Conservation (phyloP, 1,140 invertebrate genomes). For the Bombus sibiricus region DNA sequence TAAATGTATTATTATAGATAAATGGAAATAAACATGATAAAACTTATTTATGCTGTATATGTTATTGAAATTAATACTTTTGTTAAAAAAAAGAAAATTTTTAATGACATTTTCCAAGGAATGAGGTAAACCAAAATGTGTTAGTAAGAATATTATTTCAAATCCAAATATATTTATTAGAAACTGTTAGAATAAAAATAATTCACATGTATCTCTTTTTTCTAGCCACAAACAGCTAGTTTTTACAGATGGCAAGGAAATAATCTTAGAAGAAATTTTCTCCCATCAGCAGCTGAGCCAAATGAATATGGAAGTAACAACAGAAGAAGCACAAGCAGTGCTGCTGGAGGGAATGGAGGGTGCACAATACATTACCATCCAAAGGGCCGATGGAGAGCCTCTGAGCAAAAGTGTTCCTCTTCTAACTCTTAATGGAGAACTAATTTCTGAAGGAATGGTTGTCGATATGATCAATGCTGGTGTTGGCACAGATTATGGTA, state of each 20-base stretch:
- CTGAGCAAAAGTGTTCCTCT: constrained; percentile 78
- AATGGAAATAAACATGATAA: not conserved
- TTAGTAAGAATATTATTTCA: too few species aligned
- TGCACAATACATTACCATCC: constrained; percentile 82
- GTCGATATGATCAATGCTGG: constrained; percentile 81
- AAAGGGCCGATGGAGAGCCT: constrained; percentile 78
- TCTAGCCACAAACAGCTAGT: constrained; percentile 21
- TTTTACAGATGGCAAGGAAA: constrained; percentile 29
- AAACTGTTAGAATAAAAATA: not conserved
- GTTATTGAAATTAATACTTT: too few species aligned
- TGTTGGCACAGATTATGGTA: constrained; percentile 76
- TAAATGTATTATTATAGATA: not conserved
- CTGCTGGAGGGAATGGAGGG: constrained; percentile 80
- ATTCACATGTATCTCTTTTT: not conserved
- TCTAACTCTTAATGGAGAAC: constrained; percentile 78
- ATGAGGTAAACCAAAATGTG: too few species aligned
- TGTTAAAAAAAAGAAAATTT: not conserved
- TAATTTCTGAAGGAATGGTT: constrained; percentile 81
- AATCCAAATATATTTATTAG: too few species aligned
- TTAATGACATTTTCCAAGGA: not conserved
- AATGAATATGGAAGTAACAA: constrained; percentile 75
- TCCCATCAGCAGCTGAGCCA: not conserved
- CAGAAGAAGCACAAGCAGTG: constrained; percentile 79
- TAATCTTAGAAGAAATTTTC: constrained; percentile 16
- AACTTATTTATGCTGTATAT: not conserved